Conservation (phyloP, 23 tunicate genomes). For the Trididemnum miniatum region DNA sequence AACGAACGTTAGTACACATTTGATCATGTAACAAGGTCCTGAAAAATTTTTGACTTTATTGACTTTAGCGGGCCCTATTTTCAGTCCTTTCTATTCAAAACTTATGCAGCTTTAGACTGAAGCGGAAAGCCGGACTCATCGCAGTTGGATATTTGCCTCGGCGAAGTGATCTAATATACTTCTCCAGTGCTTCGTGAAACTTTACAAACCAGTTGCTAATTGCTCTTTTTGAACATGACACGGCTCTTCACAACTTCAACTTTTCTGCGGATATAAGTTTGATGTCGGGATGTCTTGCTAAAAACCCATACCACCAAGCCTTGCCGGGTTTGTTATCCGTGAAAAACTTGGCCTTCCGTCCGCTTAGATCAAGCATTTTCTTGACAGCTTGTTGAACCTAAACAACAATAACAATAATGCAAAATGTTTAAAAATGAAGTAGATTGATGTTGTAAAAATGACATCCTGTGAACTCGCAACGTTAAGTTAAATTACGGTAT, state of each 20-base stretch:
- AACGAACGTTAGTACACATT: too few species aligned
- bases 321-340: slow-evolving; percentile 10
- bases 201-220: neutral
- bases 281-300: neutral
- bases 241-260: neutral
- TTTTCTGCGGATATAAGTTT: neutral
- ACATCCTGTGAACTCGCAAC: too few species aligned
- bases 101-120: neutral
- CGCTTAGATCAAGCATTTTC: neutral
- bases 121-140: slow-evolving; percentile 7
- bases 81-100: neutral
- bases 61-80: too few species aligned
- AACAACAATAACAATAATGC: too few species aligned
- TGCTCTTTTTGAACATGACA: neutral
- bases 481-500: too few species aligned
- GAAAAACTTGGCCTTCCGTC: neutral
- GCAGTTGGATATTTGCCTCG: neutral
- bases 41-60: too few species aligned
- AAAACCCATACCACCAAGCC: slow-evolving; percentile 32
- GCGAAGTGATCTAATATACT: neutral
- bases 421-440: too few species aligned
- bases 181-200: neutral
- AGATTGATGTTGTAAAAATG: too few species aligned
- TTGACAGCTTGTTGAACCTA: neutral
- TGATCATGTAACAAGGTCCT: too few species aligned